Evolutionary conservation across 1,140 invertebrate species (phyloP).

Genomic region (Neomicropteryx cornuta): DNA sequence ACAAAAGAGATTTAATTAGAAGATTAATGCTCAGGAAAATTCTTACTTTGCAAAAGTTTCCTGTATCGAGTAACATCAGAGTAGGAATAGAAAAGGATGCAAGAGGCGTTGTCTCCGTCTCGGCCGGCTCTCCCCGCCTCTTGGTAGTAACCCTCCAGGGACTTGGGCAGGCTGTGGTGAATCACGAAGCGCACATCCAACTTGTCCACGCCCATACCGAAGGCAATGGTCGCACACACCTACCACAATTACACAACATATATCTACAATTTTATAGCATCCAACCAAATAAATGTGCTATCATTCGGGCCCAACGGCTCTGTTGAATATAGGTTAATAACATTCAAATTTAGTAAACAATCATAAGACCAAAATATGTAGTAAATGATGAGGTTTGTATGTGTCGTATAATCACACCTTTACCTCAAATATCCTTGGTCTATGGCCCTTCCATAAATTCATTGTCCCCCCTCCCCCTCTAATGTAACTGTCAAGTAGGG

Average conservation of each 20-base stretch:
- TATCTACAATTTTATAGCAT: conserved; percentile 7
- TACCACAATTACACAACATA: conserved; percentile 12
- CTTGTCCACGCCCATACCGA: conserved; percentile 98
- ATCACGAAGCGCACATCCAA: conserved; percentile 87
- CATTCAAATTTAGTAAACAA: too few relatives aligned
- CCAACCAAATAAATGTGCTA: not conserved
- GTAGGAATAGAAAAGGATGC: conserved; percentile 83
- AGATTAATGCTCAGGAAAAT: not conserved
- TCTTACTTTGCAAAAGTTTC: conserved; percentile 63
- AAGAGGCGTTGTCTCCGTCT: conserved; percentile 73
- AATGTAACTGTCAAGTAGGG: too few relatives aligned
- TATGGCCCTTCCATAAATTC: too few relatives aligned
- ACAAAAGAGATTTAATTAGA: not conserved
- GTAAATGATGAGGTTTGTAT: too few relatives aligned
- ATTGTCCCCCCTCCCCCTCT: too few relatives aligned
- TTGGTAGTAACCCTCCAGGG: conserved; percentile 96
- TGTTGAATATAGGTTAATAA: not conserved
- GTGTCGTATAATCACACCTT: too few relatives aligned
- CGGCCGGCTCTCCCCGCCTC: conserved; percentile 93
- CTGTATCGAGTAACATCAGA: conserved; percentile 65
- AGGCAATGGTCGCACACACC: conserved; percentile 93
- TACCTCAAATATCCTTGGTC: too few relatives aligned
- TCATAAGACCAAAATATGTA: too few relatives aligned
- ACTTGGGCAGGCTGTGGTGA: conserved; percentile 88
- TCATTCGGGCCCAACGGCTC: not conserved